Base-by-base conservation (phyloP, 2,113 vertebrate genomes). In the Aleadryas rufinucha region DNA sequence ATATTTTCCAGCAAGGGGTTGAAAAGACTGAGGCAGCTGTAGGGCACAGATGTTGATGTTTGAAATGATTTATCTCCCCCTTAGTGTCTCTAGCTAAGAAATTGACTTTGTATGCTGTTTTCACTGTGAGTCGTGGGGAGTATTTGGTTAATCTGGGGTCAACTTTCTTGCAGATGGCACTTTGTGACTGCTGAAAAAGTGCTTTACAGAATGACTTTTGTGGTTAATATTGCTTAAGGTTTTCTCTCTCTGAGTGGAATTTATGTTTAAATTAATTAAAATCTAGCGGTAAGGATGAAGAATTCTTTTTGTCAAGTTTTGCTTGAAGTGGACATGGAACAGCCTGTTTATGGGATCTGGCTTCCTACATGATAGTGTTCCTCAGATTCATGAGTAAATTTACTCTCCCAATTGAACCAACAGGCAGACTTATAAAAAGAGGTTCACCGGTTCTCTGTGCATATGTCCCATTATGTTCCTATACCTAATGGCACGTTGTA, bases 401-500 rank as follows among this genome's bases (percentile, higher is more conserved):
- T 84, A 56, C 49, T 74, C 66, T 63, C 31, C 33, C 42, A 41
- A 4, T 24, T 93, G 47, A 72, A 81, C 23, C 52, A 92, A 75
- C 16, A 86, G 16, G n/a, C 47, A 75, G 84, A 95, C 24, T 80
- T 35, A 77, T 60, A 66, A 87, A 66, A 31, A 64, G n/a, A 56
- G 8, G 37, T 77, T 75, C 31, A 39, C 47, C 45, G 87, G 45
- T 83, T 80, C 90, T 96, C 60, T 87, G n/a, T 84, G 75, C 89
- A 66, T 88, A 74, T 53, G 64, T 31, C 59, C 75, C 60, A 89
- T 95, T 94, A 80, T 59, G 74, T 70, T 26, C 64, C 42, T 90
- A 76, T 91, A 94, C 91, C 83, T 96, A 82, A 41, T 70, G 75
- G 76, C 74, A 90, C 65, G 33, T 94, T 96, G 92, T 97, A 95